Conservation (phyloP, 1,140 invertebrate species). For the Zaprionus gabonicus region DNA sequence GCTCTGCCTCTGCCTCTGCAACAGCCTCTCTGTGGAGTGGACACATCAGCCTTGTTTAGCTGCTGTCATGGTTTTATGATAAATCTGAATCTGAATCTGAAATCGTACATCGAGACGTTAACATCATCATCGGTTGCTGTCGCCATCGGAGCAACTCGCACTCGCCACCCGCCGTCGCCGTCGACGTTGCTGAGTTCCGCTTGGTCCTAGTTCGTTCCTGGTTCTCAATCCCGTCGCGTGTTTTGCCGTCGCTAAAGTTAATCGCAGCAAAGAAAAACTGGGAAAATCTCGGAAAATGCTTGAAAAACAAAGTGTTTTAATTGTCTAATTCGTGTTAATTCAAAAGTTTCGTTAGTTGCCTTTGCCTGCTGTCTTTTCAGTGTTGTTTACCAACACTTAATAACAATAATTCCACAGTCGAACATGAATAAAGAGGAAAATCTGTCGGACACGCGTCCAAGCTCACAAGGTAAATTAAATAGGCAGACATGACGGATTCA, state of each 20-base stretch:
- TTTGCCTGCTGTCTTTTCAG: background rate
- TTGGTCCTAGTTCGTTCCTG: constrained; percentile 5
- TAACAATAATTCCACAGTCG: background rate
- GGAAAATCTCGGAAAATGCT: constrained; percentile 7
- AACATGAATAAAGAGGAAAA: constrained; percentile 74
- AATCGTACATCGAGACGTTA: constrained; percentile 84
- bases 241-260: constrained; percentile 46
- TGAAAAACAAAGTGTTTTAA: constrained; percentile 9
- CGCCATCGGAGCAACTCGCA: constrained; percentile 56
- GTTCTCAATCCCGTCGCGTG: constrained; percentile 8
- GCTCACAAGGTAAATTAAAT: constrained; percentile 64
- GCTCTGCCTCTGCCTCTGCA: background rate
- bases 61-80: constrained; percentile 84
- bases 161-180: constrained; percentile 37
- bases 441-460: constrained; percentile 65
- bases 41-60: constrained; percentile 78
- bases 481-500: background rate
- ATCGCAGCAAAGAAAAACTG: background rate
- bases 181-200: constrained; percentile 35
- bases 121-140: constrained; percentile 71
- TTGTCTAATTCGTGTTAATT: background rate
- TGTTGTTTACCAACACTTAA: background rate
- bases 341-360: background rate
- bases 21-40: constrained; percentile 60
- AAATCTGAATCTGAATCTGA: constrained; percentile 84